These are phyloP conservation scores for Matsumyia berberina DNA, from an alignment of 2,888 invertebrate species.

Conservation along the genomic window DNA sequence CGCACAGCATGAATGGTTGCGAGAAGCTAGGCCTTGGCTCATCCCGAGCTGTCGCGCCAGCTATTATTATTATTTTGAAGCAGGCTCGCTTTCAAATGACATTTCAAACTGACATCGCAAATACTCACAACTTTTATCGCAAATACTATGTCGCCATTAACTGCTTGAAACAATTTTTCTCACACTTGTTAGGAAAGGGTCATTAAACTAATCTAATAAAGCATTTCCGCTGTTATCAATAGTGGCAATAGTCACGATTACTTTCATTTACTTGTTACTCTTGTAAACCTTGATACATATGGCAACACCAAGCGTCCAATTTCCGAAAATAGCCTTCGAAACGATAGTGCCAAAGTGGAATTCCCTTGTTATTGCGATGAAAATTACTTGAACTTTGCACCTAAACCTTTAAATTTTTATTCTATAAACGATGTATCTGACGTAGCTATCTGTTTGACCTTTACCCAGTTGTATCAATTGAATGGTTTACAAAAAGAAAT, in stretches of 20 bases:
- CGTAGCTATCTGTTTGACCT: slow-evolving; percentile 34
- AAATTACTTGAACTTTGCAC: slow-evolving; percentile 18
- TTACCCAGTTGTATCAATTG: slow-evolving; percentile 8
- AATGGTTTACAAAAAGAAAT: slow-evolving; percentile 7
- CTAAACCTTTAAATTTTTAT: background rate
- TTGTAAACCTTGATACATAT: background rate
- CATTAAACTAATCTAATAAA: slow-evolving; percentile 20
- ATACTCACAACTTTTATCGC: too few relatives aligned
- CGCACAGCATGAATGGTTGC: too few relatives aligned
- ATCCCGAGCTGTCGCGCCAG: too few relatives aligned
- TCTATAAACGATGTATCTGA: slow-evolving; percentile 1
- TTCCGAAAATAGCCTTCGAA: slow-evolving; percentile 4
- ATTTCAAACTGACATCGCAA: too few relatives aligned
- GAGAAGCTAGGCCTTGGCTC: too few relatives aligned
- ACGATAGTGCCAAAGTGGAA: background rate
- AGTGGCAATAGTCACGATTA: background rate
- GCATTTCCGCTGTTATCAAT: slow-evolving; percentile 7
- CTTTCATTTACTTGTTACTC: background rate
- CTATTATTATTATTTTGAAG: too few relatives aligned
- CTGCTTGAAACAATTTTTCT: background rate
- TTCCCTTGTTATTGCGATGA: background rate
- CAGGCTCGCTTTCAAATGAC: too few relatives aligned
- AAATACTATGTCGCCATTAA: too few relatives aligned
- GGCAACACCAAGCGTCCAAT: background rate
- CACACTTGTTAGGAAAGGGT: background rate